Evolutionary conservation across 2,113 vertebrate species (phyloP).

Genomic region (Cyanoliseus patagonus): DNA sequence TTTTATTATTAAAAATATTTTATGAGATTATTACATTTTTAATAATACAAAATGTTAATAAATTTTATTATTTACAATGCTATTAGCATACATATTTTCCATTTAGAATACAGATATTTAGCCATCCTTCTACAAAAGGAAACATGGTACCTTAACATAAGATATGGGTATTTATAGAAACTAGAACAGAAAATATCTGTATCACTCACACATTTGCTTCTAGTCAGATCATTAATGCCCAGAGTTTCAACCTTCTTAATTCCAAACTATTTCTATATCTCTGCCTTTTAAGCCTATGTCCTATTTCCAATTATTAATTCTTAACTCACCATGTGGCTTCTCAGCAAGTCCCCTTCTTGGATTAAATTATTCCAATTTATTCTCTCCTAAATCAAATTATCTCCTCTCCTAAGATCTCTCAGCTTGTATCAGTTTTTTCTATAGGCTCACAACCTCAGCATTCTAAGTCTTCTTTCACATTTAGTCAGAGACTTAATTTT

Average conservation of each 20-base stretch:
- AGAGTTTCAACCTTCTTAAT: background rate
- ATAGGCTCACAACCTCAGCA: background rate
- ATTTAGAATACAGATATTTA: background rate
- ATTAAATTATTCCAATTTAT: constrained; percentile 12
- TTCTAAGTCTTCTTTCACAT: background rate
- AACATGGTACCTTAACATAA: background rate
- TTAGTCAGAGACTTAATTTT: background rate
- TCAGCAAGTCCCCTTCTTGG: background rate
- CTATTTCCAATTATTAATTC: background rate
- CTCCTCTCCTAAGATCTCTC: background rate
- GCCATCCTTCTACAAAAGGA: background rate
- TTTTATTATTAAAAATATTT: background rate
- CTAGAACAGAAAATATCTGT: background rate
- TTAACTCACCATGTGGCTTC: background rate
- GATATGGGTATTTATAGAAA: background rate
- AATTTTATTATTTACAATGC: background rate
- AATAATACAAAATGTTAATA: background rate
- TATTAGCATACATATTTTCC: background rate
- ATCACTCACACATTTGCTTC: background rate
- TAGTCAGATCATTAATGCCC: background rate
- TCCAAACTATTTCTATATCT: constrained; percentile 7
- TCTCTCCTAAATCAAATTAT: constrained; percentile 22
- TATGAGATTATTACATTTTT: background rate
- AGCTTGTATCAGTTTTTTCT: background rate
- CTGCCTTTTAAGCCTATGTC: background rate